A percentile compares a stretch with the other conserved stretches of the same genome.
Evolutionary conservation across 2,888 invertebrate species (phyloP).

Genomic region (Caenorhabditis afra): DNA sequence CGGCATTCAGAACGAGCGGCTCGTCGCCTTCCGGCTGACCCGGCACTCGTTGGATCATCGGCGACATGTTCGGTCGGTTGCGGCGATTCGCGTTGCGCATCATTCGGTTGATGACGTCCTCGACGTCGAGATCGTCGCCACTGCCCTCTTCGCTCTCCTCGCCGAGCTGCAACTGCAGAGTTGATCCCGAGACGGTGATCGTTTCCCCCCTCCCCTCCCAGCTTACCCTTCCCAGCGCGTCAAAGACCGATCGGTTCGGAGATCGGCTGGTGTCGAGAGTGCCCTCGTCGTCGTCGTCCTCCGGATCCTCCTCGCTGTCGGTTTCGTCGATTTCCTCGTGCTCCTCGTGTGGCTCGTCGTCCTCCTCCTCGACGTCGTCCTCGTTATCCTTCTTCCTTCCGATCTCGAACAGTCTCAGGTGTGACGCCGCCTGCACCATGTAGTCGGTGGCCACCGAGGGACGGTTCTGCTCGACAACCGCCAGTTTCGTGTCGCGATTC

Average conservation of each 20-base stretch:
- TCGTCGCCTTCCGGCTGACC: background rate
- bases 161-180: constrained; percentile 26
- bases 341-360: constrained; percentile 83
- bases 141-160: constrained; percentile 54
- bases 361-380: constrained; percentile 89
- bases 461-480: constrained; percentile 87
- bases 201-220: too few relatives aligned
- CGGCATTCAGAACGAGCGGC: background rate
- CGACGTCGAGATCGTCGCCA: constrained; percentile 57
- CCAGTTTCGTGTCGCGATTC: constrained; percentile 89
- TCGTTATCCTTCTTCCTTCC: constrained; percentile 84
- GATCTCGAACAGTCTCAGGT: constrained; percentile 32
- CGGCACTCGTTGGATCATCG: too few relatives aligned
- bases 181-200: background rate
- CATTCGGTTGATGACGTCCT: constrained; percentile 26
- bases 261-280: background rate
- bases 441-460: constrained; percentile 18
- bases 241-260: constrained; percentile 24
- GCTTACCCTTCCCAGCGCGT: constrained; percentile 32
- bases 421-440: constrained; percentile 29
- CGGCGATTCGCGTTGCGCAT: too few relatives aligned
- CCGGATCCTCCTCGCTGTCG: constrained; percentile 9
- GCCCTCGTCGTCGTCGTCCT: constrained; percentile 30
- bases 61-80: too few relatives aligned
- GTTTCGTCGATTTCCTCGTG: constrained; percentile 1